Percentiles rank a stretch among this genome's conserved stretches.
These are phyloP conservation scores for Battus philenor DNA, from an alignment of 1,140 invertebrate genomes.

Conservation along the genomic window DNA sequence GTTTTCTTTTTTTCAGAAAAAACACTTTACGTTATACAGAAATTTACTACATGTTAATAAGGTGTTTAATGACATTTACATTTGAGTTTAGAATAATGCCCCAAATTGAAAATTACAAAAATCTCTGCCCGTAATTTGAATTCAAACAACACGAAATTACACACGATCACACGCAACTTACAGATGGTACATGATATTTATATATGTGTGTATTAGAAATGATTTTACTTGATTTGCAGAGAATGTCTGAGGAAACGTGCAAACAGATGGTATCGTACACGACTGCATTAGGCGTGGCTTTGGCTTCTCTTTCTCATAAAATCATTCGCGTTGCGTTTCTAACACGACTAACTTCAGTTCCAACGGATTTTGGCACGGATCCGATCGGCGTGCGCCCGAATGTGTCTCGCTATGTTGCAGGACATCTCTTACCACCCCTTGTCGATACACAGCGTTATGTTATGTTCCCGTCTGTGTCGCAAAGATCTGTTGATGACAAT, in stretches of 20 bases:
- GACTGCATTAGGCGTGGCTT: constrained; percentile 73
- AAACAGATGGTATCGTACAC: constrained; percentile 88
- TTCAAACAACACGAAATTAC: no score
- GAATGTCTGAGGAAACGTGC: constrained; percentile 87
- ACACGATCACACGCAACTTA: no score
- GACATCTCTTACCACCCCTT: constrained; percentile 44
- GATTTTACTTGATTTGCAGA: constrained; percentile 83
- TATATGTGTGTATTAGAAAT: constrained; percentile 51
- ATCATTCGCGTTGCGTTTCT: constrained; percentile 64
- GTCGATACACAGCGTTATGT: constrained; percentile 51
- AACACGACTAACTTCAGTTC: constrained; percentile 64
- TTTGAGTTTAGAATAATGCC: no score
- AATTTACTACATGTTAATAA: no score
- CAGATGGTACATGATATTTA: no score
- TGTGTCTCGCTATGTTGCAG: constrained; percentile 43
- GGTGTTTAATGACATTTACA: no score
- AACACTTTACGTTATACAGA: no score
- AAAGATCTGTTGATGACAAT: constrained; percentile 52
- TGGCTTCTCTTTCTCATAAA: constrained; percentile 70
- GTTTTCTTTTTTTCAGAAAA: no score
- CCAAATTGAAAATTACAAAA: no score
- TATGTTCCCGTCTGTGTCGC: constrained; percentile 66
- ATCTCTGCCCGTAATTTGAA: no score
- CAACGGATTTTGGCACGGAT: constrained; percentile 48
- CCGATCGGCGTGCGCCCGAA: constrained; percentile 36